A percentile compares a stretch with the other conserved stretches of the same genome.
phyloP scores from a whole-genome alignment of 2,113 vertebrate species.

The Edolisoma coerulescens region DNA sequence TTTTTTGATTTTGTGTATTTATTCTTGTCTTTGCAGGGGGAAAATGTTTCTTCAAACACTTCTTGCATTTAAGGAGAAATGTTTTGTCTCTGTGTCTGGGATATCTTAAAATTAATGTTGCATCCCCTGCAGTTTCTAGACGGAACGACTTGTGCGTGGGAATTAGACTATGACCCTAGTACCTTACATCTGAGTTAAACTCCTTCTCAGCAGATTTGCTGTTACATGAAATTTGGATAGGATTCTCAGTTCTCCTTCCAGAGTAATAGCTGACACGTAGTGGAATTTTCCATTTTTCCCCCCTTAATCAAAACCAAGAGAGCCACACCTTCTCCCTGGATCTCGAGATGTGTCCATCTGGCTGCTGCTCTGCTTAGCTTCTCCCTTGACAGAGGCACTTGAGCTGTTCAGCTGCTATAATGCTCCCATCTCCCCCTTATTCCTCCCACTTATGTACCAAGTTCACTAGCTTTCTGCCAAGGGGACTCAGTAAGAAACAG shows the following conservation, averaged over 20 bases:
- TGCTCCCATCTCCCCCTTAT: background rate
- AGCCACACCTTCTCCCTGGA: constrained; percentile 8
- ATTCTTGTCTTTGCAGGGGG: background rate
- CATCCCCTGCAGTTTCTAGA: background rate
- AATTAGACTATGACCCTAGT: background rate
- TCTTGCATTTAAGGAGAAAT: background rate
- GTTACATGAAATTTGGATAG: constrained; percentile 5
- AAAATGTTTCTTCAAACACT: background rate
- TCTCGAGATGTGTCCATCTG: background rate
- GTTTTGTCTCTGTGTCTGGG: background rate
- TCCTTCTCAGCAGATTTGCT: constrained; percentile 18
- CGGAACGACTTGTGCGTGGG: background rate
- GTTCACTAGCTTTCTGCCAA: background rate
- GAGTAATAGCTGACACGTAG: background rate
- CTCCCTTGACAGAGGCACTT: background rate
- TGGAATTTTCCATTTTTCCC: constrained; percentile 17
- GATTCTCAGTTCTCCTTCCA: constrained; percentile 5
- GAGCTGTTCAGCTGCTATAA: background rate
- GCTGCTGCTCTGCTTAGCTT: background rate
- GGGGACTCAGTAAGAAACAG: background rate
- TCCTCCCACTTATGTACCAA: background rate
- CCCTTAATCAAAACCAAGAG: background rate
- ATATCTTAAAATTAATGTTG: background rate
- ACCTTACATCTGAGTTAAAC: background rate
- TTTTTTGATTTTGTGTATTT: background rate